Base-by-base conservation (phyloP, 2,113 vertebrate species). In the Oreochromis tanganicae region DNA sequence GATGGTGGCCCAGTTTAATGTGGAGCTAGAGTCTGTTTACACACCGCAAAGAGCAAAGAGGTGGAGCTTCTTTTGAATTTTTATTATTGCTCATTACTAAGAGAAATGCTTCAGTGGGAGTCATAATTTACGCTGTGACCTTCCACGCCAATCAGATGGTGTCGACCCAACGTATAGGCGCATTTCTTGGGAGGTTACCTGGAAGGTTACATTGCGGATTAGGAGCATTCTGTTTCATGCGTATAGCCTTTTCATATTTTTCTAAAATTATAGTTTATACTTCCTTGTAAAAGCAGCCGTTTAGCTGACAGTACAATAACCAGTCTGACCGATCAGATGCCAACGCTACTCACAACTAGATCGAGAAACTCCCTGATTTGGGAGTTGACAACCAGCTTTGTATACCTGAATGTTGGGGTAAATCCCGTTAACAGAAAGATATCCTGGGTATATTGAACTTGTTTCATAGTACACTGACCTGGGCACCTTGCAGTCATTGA, bases 31-130 rank as follows among this genome's bases (percentile, higher is more conserved):
- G 6, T 66, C 34, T 66, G 61, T 66, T 66, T 66, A 38, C 61
- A 36, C 32, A 63, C 4, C 6, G 9, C 59, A 36, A 63, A 61
- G 57, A 17, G 29, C 16, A 63, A 63, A 66, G 32, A 36, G 59
- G 59, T 11, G 32, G 32, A 63, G 32, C 32, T n/a, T 63, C 59
- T 34, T 66, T 66, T 66, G 32, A 66, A 66, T 1, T 36, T 36
- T 66, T 66, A 36, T 66, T 66, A 66, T 66, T 66, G 61, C 17
- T 36, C 9, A 4, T 66, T 66, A 66, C 36, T 66, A 66, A 66
- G 10, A 66, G 61, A n/a, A 66, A 66, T 4, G 61, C 61, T 66
- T 66, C 34, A 66, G 32, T 3, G 61, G 61, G n/a, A 38, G 2
- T 66, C 32, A 38, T 38, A 66, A 38, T n/a, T 66, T 38, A n/a